Evolutionary conservation across 2,113 vertebrate species (phyloP), one percentile per base, ranked within the genome.

Genomic region (Pygoscelis antarcticus): DNA sequence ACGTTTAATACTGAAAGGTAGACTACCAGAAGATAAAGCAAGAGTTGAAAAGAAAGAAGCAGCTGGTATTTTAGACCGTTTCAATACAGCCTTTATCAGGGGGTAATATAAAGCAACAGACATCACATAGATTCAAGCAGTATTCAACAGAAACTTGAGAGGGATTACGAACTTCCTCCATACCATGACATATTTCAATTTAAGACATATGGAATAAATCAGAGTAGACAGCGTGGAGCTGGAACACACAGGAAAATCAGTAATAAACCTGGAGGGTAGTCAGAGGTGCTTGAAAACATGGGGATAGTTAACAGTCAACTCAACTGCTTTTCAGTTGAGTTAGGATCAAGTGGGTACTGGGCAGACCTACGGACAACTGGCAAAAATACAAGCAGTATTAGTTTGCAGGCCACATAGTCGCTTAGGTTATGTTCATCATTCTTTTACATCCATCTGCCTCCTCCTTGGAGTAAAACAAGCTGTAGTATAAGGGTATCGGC

Each of bases 171-270:
- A 78, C 86, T 95, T 97, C 93, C 96, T 92, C 85, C 79, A 20
- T 32, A 83, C 88, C 92, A 87, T 92, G 85, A 92, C 92, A 93
- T 61, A 77, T 77, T 96, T 94, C 79, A 88, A 52, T 95, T 89
- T 64, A 47, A 92, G 76, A 70, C 96, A 95, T 88, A 71, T 92
- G 88, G 92, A 94, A 89, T 74, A 92, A 93, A 96, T 96, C 92
- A 92, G 85, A 36, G 46, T 10, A 76, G 93, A 81, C 75, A 95
- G 49, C 4, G 3, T 46, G 71, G 75, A 93, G 90, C 75, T 94
- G 85, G 70, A 95, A 70, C 42, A 80, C 84, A 80, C 32, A 64
- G 76, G 55, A 36, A 83, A 94, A 68, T 11, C 80, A 83, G 88
- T 6, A 86, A 80, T 10, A 34, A 92, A 89, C 83, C 68, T 52